phyloP scores from a whole-genome alignment of 2,113 vertebrate species.

The Salvator merianae region DNA sequence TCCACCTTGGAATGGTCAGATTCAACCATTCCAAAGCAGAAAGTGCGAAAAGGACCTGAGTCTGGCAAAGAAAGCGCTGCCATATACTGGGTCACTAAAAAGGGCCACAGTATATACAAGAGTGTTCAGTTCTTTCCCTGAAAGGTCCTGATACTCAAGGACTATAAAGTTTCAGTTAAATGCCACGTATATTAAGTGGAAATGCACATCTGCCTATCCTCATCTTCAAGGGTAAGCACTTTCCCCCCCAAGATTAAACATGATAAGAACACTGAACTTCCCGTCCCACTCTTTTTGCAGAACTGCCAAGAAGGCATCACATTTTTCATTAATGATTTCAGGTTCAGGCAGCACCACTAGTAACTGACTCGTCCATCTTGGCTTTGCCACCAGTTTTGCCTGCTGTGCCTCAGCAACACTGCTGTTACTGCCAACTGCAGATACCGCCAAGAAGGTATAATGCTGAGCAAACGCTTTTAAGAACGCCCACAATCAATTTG shows the following conservation, averaged over 20 bases:
- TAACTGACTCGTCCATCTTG: conserved; percentile 32
- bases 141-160: background rate
- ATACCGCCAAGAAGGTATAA: conserved; percentile 51
- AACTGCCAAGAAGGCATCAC: conserved; percentile 40
- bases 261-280: conserved; percentile 2
- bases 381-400: background rate
- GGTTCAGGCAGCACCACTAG: conserved; percentile 49
- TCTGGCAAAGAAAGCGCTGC: too few relatives aligned
- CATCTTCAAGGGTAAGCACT: conserved; percentile 9
- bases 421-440: conserved; percentile 42
- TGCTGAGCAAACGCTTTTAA: conserved; percentile 48
- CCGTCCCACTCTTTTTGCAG: conserved; percentile 34
- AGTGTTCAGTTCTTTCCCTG: background rate
- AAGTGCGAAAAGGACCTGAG: too few relatives aligned
- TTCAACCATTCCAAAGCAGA: too few relatives aligned
- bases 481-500: conserved; percentile 44
- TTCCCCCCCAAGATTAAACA: conserved; percentile 18
- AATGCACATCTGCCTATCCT: background rate
- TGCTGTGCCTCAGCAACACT: conserved; percentile 23
- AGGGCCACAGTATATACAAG: too few relatives aligned
- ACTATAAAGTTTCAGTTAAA: background rate
- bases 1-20: too few relatives aligned
- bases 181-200: background rate
- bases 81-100: too few relatives aligned
- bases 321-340: conserved; percentile 46